Percentiles rank a stretch among this genome's conserved stretches.
phyloP scores from a whole-genome alignment of 2,888 invertebrate genomes.

The Hecatera dysodea region DNA sequence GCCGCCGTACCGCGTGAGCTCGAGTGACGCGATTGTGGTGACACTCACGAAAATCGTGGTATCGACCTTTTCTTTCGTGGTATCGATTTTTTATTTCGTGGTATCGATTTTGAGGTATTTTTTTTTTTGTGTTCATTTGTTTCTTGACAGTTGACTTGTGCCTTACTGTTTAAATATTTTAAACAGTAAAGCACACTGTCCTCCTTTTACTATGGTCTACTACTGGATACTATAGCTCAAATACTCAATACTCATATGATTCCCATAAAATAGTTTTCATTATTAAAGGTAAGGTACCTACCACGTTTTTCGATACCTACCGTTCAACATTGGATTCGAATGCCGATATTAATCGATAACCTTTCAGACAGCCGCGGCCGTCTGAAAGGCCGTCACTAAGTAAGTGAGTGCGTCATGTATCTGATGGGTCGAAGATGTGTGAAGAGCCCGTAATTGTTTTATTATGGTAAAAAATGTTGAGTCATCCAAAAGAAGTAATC shows the following conservation, averaged over 20 bases:
- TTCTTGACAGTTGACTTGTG: neutral
- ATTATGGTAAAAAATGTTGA: constrained; percentile 73
- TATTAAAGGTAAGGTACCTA: neutral
- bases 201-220: neutral
- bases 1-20: constrained; percentile 59
- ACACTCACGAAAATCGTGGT: constrained; percentile 22
- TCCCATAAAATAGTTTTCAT: neutral
- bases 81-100: neutral
- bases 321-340: constrained; percentile 16
- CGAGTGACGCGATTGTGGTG: constrained; percentile 50
- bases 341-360: constrained; percentile 54
- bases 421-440: constrained; percentile 68
- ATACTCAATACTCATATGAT: neutral
- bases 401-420: constrained; percentile 60
- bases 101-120: neutral
- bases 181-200: neutral
- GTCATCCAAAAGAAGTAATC: constrained; percentile 58
- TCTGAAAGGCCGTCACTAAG: constrained; percentile 15
- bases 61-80: constrained; percentile 33
- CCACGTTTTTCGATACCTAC: constrained; percentile 21
- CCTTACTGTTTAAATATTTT: neutral
- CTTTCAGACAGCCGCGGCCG: constrained; percentile 24
- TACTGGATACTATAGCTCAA: neutral
- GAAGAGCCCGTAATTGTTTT: constrained; percentile 73
- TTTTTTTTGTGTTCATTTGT: neutral